Evolutionary conservation across 2,797 vertebrate species (phyloP), one percentile per base, ranked within the genome.

Genomic region (Peromyscus attwateri): DNA sequence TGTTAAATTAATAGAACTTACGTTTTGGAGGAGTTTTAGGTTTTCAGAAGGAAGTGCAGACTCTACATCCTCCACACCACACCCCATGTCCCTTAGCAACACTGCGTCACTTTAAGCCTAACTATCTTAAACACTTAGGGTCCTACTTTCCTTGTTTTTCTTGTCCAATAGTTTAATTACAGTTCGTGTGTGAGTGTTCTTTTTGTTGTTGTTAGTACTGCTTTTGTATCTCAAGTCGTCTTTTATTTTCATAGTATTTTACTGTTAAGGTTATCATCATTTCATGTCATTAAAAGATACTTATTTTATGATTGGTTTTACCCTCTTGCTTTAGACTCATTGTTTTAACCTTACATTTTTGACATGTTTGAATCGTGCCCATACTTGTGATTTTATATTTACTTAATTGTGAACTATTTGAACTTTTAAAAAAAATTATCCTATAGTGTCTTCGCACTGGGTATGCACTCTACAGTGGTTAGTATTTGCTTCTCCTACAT

Each of bases 241-340:
- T 75, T 21, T 60, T 77, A 19, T 40, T 89, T 57, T 76, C 70
- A 8, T 14, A 57, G 37, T 46, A 29, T 23, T 60, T 68, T 82
- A 55, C 0, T 76, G 23, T 66, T 82, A 68, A 34, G 3, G 25
- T 83, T 83, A 46, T 68, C 13, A 14, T 49, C n/a, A 11, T 11
- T 82, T 82, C 31, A 27, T 40, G 27, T 92, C 40, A 34, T 92
- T 89, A 73, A 57, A 77, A 62, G 57, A n/a, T 49, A 60, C 16
- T 91, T 87, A 62, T 82, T 83, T 76, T 68, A 17, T 66, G 43
- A 68, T 49, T 82, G 52, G 29, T 43, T 95, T 93, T n/a, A n/a
- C 6, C 37, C 46, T 60, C 6, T 43, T 77, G 57, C 64, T 87
- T 68, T 49, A 64, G 43, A 31, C 75, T 64, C 64, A 49, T 16